These are phyloP conservation scores for Caenorhabditis imperialis DNA, from an alignment of 2,888 invertebrate genomes.

Conservation along the genomic window DNA sequence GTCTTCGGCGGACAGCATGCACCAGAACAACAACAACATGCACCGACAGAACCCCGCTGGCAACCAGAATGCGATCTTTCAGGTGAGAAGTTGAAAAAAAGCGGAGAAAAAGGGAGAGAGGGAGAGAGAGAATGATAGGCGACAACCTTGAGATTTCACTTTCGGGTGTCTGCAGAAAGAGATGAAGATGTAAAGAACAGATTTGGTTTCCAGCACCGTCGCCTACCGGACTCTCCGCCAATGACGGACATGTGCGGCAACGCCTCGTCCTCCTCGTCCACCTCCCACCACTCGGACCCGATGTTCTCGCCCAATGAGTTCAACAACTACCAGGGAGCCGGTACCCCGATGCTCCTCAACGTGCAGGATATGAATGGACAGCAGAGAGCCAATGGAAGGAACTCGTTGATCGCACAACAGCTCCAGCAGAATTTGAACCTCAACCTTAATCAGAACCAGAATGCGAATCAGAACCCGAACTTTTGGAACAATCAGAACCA, in stretches of 20 bases:
- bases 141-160: constrained; percentile 43
- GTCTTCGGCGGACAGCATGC: constrained; percentile 46
- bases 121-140: constrained; percentile 7
- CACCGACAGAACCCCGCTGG: constrained; percentile 8
- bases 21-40: constrained; percentile 9
- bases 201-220: constrained; percentile 24
- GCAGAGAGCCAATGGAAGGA: no score
- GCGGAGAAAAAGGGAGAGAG: neutral
- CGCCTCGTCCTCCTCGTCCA: constrained; percentile 66
- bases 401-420: constrained; percentile 23
- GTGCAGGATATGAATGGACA: constrained; percentile 45
- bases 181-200: neutral
- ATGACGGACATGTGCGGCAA: constrained; percentile 76
- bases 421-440: constrained; percentile 26
- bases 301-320: constrained; percentile 76
- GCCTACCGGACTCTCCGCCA: constrained; percentile 76
- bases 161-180: neutral
- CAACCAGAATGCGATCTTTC: constrained; percentile 10
- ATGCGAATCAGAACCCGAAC: constrained; percentile 14
- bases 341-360: constrained; percentile 59
- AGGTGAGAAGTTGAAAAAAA: constrained; percentile 15
- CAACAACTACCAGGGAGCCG: constrained; percentile 30
- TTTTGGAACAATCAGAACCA: constrained; percentile 37
- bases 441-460: constrained; percentile 11
- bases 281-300: constrained; percentile 72